Base-by-base conservation (phyloP, 1,140 invertebrate genomes). In the Mylabris phalerata region DNA sequence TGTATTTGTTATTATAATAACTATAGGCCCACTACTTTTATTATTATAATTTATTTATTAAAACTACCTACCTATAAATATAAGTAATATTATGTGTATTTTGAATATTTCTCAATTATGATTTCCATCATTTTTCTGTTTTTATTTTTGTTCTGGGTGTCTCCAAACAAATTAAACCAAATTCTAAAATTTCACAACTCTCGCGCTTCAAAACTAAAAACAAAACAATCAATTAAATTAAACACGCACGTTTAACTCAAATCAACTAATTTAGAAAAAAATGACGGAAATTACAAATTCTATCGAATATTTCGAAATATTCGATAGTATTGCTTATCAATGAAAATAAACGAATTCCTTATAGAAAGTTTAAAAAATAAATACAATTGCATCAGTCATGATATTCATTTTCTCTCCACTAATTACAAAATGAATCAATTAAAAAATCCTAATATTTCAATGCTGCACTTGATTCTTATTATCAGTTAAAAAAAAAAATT, bases 21-120 rank as follows among this genome's bases (percentile, higher is more conserved):
- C 63, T 67, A 65, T 65, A 67, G 64, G 64, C 66, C 64, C 63
- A 66, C 66, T 67, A 67, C 63, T 57, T 62, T 54, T 62, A 52
- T 57, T 61, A 40, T 65, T 59, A 61, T 58, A 60, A 60, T 57
- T 60, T 64, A 62, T 59, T 63, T 57, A 61, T 65, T 57, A 61
- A 57, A 62, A 67, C 61, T 63, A 63, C 54, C 59, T 66, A 62
- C 42, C 59, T 66, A 64, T 64, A 44, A 48, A 58, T 63, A 61
- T 49, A 60, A 60, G 42, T 47, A 62, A 41, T 55, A 63, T 59
- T 40, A 50, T 63, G 50, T 61, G 55, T 61, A 56, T 42, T 61
- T 51, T 58, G 56, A 57, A 56, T 55, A 7, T 32, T 32, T 32
- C 7, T 32, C 32, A 32, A 32, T 32, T 4, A 32, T 32, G 4